phyloP scores from a whole-genome alignment of 2,797 vertebrate species.

The Peromyscus attwateri region DNA sequence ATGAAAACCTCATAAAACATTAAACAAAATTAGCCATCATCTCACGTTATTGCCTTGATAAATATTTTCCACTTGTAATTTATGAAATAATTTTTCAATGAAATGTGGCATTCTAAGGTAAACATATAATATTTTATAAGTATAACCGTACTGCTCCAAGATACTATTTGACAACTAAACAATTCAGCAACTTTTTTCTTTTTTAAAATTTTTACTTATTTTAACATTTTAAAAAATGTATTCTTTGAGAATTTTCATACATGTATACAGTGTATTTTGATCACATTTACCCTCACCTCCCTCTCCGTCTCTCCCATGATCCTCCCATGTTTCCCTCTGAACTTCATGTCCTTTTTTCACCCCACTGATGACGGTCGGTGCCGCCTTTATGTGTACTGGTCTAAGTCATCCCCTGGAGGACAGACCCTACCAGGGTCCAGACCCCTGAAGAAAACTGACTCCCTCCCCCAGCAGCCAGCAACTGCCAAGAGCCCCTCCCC shows the following conservation, averaged over 20 bases:
- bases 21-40: constrained; percentile 94
- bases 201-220: background rate
- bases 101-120: background rate
- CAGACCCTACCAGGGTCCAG: background rate
- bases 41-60: constrained; percentile 63
- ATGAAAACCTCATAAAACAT: constrained; percentile 95
- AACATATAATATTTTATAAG: background rate
- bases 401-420: background rate
- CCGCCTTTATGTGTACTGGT: background rate
- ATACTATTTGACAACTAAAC: background rate
- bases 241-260: background rate
- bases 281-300: background rate
- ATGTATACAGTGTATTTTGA: background rate
- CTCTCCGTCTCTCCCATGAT: background rate
- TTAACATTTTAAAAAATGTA: background rate
- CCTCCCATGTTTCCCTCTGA: background rate
- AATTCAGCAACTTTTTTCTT: background rate
- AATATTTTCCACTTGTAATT: background rate
- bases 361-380: background rate
- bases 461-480: background rate
- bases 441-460: background rate
- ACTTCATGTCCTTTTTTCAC: background rate
- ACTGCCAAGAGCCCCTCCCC: background rate
- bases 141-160: background rate
- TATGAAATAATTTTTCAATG: background rate